A percentile compares a stretch with the other conserved stretches of the same genome.
These are phyloP conservation scores for Bombus soroeensis DNA, from an alignment of 1,140 invertebrate species.

Conservation along the genomic window DNA sequence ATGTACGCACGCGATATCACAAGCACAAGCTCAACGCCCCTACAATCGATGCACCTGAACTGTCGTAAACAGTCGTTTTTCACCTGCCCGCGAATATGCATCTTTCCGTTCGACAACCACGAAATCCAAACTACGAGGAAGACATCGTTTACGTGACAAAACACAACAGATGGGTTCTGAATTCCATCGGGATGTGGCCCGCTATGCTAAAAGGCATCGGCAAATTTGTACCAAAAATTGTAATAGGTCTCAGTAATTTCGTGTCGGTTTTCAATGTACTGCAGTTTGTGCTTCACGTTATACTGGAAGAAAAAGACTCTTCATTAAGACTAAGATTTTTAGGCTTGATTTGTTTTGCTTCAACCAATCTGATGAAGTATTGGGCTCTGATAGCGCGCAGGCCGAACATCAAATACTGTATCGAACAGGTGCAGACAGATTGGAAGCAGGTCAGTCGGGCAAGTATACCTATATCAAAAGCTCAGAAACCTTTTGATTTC, in stretches of 20 bases:
- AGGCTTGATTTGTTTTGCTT: constrained; percentile 32
- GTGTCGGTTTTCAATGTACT: constrained; percentile 26
- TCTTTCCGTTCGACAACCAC: too few relatives aligned
- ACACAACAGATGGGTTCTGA: constrained; percentile 32
- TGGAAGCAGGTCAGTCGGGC: background rate
- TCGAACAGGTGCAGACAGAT: constrained; percentile 55
- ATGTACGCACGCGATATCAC: background rate
- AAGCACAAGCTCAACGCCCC: background rate
- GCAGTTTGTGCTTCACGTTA: constrained; percentile 32
- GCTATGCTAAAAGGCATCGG: background rate
- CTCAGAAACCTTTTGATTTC: too few relatives aligned
- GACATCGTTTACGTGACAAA: constrained; percentile 38
- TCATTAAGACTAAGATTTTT: constrained; percentile 18
- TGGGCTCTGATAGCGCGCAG: constrained; percentile 24
- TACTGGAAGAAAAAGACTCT: constrained; percentile 32
- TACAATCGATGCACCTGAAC: constrained; percentile 35
- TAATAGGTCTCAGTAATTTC: constrained; percentile 17
- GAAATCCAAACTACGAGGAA: background rate
- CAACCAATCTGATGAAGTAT: constrained; percentile 43
- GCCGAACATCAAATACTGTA: constrained; percentile 42
- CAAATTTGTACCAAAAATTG: constrained; percentile 15
- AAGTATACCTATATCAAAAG: too few relatives aligned
- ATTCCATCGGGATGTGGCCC: constrained; percentile 62
- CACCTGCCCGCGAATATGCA: background rate
- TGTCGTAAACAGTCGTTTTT: background rate